Evolutionary conservation across 2,888 invertebrate genomes (phyloP).

Genomic region (Dugesia japonica): DNA sequence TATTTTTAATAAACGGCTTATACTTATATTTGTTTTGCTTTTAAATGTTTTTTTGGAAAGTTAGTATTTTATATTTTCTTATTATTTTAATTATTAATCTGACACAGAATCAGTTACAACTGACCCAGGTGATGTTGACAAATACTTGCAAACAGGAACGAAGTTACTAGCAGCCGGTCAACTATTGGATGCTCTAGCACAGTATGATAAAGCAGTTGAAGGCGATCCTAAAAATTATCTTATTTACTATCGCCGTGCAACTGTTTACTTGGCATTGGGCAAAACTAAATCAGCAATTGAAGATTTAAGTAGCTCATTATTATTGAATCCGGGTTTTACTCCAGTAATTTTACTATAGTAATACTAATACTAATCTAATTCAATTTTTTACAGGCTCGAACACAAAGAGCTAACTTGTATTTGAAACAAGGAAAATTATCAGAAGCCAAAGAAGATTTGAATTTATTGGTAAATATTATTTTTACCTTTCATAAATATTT

Average conservation of each 20-base stretch:
- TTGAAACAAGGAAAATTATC: conserved; percentile 71
- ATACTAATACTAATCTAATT: too few species aligned
- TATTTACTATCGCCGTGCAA: conserved; percentile 82
- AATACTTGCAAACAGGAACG: conserved; percentile 79
- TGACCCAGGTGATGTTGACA: conserved; percentile 58
- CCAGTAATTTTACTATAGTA: conserved; percentile 54
- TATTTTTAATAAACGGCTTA: not conserved
- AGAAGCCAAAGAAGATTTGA: conserved; percentile 66
- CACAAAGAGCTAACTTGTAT: conserved; percentile 70
- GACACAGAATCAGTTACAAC: not conserved
- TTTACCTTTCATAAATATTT: too few species aligned
- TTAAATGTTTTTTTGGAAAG: not conserved
- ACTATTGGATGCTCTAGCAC: conserved; percentile 79
- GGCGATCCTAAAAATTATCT: conserved; percentile 85
- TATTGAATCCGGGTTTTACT: conserved; percentile 80
- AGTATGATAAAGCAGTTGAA: conserved; percentile 94
- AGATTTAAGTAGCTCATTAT: conserved; percentile 77
- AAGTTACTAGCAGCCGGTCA: conserved; percentile 78
- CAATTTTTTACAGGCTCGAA: conserved; percentile 52
- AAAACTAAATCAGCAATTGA: conserved; percentile 82
- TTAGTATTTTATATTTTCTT: not conserved
- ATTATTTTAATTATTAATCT: not conserved
- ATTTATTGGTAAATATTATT: conserved; percentile 60
- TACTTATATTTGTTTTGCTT: not conserved
- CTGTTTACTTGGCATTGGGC: conserved; percentile 81